phyloP scores from a whole-genome alignment of 2,113 vertebrate species.

The Sebastes fasciatus region DNA sequence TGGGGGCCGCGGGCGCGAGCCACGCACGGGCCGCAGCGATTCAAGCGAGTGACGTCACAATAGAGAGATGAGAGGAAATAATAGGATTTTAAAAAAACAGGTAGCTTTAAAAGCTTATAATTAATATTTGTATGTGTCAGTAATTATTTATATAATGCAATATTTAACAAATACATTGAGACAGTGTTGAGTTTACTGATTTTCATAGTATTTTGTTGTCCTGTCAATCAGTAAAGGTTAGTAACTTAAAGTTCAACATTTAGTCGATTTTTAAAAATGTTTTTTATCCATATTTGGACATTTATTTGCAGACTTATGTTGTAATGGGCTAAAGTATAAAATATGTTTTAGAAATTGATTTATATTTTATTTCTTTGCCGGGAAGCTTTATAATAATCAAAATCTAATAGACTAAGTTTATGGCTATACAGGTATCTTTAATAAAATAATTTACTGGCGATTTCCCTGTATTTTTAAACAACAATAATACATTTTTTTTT shows the following conservation, averaged over 20 bases:
- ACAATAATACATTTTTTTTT: background rate
- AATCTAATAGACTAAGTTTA: background rate
- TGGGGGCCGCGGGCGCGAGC: background rate
- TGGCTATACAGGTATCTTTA: background rate
- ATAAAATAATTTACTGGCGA: background rate
- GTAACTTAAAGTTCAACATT: background rate
- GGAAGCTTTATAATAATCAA: background rate
- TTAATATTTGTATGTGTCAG: background rate
- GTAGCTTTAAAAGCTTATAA: background rate
- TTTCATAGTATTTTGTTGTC: background rate
- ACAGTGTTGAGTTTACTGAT: background rate
- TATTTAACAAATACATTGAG: background rate
- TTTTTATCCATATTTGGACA: background rate
- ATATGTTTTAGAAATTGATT: background rate
- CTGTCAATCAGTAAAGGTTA: background rate
- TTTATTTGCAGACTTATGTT: background rate
- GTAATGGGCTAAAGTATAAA: background rate
- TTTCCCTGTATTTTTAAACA: background rate
- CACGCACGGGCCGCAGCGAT: slow-evolving; percentile 14
- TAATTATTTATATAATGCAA: no score
- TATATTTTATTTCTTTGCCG: background rate
- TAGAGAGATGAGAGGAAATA: background rate
- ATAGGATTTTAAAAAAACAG: background rate
- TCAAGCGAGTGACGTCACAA: slow-evolving; percentile 65
- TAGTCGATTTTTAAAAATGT: background rate